A percentile compares a stretch with the other conserved stretches of the same genome.
These are phyloP conservation scores for Psammodynastes pulverulentus DNA, from an alignment of 2,113 vertebrate genomes.

Conservation along the genomic window DNA sequence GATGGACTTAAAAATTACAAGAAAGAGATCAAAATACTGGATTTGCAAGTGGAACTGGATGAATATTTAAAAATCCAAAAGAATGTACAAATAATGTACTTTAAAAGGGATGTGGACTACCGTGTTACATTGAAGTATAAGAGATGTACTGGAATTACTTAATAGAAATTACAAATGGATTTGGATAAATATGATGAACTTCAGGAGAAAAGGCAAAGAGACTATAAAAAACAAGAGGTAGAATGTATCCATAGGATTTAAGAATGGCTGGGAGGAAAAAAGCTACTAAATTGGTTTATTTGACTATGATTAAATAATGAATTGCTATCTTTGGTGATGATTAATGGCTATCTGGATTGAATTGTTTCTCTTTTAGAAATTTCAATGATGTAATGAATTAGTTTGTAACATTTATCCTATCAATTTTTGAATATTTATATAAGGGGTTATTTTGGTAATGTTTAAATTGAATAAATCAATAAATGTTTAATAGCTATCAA, in stretches of 20 bases:
- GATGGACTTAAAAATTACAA: neutral
- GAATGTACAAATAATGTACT: neutral
- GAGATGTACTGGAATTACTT: neutral
- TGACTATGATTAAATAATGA: no score
- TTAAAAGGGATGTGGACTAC: neutral
- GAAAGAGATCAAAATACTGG: neutral
- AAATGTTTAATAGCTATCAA: neutral
- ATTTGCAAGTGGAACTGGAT: neutral
- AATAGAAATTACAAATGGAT: neutral
- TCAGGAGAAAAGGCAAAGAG: neutral
- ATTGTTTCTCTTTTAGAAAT: neutral
- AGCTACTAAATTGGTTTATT: no score
- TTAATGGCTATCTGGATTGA: neutral
- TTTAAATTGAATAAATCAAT: neutral
- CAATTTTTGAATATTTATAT: neutral
- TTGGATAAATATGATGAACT: neutral
- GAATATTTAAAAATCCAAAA: neutral
- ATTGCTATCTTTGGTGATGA: no score
- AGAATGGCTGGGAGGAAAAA: neutral
- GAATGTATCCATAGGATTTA: neutral
- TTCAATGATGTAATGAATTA: neutral
- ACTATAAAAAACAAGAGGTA: neutral
- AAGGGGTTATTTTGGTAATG: neutral
- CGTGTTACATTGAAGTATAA: neutral
- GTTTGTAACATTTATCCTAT: neutral